Evolutionary conservation across 1,140 invertebrate species (phyloP).

Genomic region (fruit fly (Drosophila melanogaster)): DNA sequence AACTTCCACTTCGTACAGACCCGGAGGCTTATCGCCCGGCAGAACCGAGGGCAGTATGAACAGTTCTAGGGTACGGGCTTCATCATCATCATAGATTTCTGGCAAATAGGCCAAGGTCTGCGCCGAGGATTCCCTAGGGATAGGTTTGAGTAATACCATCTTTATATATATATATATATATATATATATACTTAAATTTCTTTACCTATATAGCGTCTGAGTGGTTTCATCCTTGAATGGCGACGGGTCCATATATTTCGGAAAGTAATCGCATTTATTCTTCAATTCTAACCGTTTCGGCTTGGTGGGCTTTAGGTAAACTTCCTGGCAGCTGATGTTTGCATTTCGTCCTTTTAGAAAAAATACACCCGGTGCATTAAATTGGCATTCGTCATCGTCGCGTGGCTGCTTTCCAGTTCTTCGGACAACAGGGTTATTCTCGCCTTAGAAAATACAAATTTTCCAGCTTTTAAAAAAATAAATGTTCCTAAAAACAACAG

Average conservation of each 20-base stretch:
- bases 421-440: constrained; percentile 9
- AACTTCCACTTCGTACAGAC: constrained; percentile 73
- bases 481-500: no score
- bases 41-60: constrained; percentile 64
- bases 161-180: rapidly evolving
- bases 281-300: constrained; percentile 37
- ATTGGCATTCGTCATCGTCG: constrained; percentile 62
- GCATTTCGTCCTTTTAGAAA: constrained; percentile 39
- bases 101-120: constrained; percentile 90
- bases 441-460: background rate
- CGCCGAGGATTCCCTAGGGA: constrained; percentile 87
- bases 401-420: constrained; percentile 43
- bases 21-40: constrained; percentile 60
- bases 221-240: constrained; percentile 61
- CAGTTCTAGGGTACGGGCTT: constrained; percentile 52
- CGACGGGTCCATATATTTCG: constrained; percentile 28
- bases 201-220: constrained; percentile 74
- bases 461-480: background rate
- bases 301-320: constrained; percentile 32
- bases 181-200: rapidly evolving
- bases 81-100: constrained; percentile 82
- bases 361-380: constrained; percentile 47
- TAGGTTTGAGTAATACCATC: no score
- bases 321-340: constrained; percentile 26
- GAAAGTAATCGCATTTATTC: constrained; percentile 62